Conservation (phyloP, 2,797 vertebrate species). For the Takifugu rubripes region DNA sequence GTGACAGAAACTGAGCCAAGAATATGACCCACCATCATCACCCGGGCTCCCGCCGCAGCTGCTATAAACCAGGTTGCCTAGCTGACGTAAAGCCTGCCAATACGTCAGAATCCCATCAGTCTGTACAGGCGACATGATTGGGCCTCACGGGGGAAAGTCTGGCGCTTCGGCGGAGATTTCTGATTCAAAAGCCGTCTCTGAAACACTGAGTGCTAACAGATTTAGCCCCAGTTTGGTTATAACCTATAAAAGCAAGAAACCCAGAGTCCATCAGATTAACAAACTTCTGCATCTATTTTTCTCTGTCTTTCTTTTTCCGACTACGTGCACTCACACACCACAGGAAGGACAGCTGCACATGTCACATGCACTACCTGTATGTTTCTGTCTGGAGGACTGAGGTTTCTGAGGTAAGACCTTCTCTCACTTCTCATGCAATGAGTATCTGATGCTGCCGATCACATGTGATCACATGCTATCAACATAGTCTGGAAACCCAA, state of each 20-base stretch:
- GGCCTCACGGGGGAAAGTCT: conserved; percentile 27
- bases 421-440: conserved; percentile 71
- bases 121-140: conserved; percentile 32
- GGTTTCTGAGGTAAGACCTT: conserved; percentile 74
- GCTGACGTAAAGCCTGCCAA: conserved; percentile 38
- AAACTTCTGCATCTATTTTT: conserved; percentile 21
- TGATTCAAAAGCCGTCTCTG: conserved; percentile 41
- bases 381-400: conserved; percentile 50
- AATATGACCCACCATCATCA: conserved; percentile 36
- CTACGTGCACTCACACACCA: not conserved
- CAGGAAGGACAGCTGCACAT: conserved; percentile 27
- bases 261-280: conserved; percentile 73
- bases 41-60: conserved; percentile 38
- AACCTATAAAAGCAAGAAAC: conserved; percentile 35
- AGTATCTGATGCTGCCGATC: conserved; percentile 71
- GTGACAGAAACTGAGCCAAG: conserved; percentile 43
- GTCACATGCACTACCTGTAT: conserved; percentile 29
- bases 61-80: conserved; percentile 52
- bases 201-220: conserved; percentile 55
- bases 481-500: no score
- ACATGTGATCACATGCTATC: conserved; percentile 45
- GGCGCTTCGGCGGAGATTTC: conserved; percentile 24
- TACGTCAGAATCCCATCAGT: conserved; percentile 30
- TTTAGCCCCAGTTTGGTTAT: conserved; percentile 78
- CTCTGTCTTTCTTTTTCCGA: not conserved